phyloP scores from a whole-genome alignment of 64 coral and sea anemone genomes.

The Stichodactyla helianthus region DNA sequence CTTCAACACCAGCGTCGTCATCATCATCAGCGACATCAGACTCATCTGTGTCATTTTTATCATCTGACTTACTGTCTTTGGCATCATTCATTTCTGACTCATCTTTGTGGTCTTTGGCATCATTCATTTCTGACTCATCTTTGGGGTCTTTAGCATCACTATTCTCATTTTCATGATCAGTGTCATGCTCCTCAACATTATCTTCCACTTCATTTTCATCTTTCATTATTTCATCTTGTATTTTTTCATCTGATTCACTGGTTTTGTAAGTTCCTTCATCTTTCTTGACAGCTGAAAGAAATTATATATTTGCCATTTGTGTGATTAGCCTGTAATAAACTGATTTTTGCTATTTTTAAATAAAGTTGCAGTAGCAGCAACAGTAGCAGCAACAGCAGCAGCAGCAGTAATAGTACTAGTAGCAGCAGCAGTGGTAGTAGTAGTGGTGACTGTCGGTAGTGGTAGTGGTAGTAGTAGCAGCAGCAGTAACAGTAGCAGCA shows the following conservation, averaged over 20 bases:
- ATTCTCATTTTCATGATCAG: not conserved
- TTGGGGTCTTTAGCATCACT: not conserved
- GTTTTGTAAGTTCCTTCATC: not conserved
- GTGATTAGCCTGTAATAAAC: too few relatives aligned
- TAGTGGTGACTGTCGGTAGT: too few relatives aligned
- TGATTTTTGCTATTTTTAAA: too few relatives aligned
- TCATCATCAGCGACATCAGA: conserved; percentile 9
- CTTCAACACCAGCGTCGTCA: conserved; percentile 1
- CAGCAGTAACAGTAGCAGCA: too few relatives aligned
- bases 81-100: not conserved
- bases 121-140: not conserved
- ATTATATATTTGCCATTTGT: not conserved
- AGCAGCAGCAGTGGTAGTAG: too few relatives aligned
- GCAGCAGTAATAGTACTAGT: too few relatives aligned
- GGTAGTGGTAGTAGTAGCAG: too few relatives aligned
- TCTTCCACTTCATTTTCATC: conserved; percentile 13
- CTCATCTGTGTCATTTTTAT: not conserved
- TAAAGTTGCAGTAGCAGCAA: too few relatives aligned
- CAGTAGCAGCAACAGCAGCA: too few relatives aligned
- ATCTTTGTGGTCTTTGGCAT: not conserved
- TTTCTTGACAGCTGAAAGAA: conserved; percentile 6
- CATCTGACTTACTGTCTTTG: not conserved
- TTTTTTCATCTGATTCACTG: not conserved
- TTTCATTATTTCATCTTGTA: not conserved
- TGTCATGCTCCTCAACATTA: not conserved